Base-by-base conservation (phyloP, 2,888 invertebrate species). In the Cheilosia urbana region DNA sequence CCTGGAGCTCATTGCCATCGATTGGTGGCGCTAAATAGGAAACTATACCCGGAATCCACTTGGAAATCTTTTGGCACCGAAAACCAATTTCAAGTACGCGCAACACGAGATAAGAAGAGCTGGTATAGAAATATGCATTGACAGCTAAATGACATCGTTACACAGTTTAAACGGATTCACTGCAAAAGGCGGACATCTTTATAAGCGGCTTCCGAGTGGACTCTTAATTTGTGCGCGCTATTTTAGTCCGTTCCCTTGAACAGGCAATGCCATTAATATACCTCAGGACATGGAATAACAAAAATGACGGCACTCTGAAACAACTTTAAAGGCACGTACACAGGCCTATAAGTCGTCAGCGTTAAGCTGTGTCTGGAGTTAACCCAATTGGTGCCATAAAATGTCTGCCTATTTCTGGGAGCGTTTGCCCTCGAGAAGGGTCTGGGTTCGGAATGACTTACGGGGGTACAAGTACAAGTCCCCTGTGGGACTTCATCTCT, bases 131-230 rank as follows among this genome's bases (percentile, higher is more conserved):
- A 6, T 58, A 79, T 45, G 63, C 19, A 53, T 4, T 49, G 55
- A 62, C 68, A 78, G 34, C 73, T 75, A 75, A 84, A 82, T 82
- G 81, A 83, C 73, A 83, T 65, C 40, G 19, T 69, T 79, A 69
- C 45, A 75, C 65, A 40, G 65, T 71, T 79, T 58, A 69, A 65
- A 79, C 79, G 79, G 79, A 69, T 47, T 63, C 30, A 37, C 34
- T 47, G 27, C 45, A 9, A 69, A 60, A 47, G n/a, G 19, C 49
- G 49, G 37, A 69, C 63, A 69, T 63, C 34, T 24, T 60, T 58
- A 45, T 40, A 58, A 79, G 2, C 53, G 34, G 34, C 69, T 40
- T 42, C 47, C 55, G 57, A 45, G 60, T 60, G 40, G 42, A 57
- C 51, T 40, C 53, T 63, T 72, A 42, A 60, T 73, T 73, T 51